Base-by-base conservation (phyloP, 2,113 vertebrate species). In the Dinomys branickii region DNA sequence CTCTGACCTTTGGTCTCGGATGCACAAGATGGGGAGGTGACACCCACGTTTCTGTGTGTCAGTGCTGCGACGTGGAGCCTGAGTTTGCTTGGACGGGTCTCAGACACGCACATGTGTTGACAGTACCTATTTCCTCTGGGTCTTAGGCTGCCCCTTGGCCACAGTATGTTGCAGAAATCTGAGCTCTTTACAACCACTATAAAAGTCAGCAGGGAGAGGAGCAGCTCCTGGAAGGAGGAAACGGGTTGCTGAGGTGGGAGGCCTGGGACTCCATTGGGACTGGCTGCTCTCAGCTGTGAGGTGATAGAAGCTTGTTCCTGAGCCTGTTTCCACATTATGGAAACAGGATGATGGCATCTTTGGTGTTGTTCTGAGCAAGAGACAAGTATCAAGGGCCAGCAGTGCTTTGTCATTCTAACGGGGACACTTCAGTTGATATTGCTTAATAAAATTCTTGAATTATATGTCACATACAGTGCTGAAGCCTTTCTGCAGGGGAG, bases 1-100 rank as follows among this genome's bases (percentile, higher is more conserved):
- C 61, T 24, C 95, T 97, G 96, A 97, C 96, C 93, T 98, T 97
- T 96, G 97, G 95, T 97, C 96, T 54, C 35, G 10, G 1, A 6
- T 8, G 77, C 61, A 88, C 77, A 12, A 28, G 88, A 26, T 3
- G 0, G 67, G 95, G 77, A 88, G 97, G 95, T 69, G 85, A 54
- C 30, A 28, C 52, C 90, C 44, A 38, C 77, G 41, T 82, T 96
- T 97, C 94, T 35, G 0, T 26, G 81, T 93, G 97, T 92, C 81
- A 85, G 65, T 38, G 95, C 87, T 59, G 86, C 97, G 94, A 63
- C 6, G 41, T 20, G 83, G 73, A 85, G 87, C 88, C 94, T 94
- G 97, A 75, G 38, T 30, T 33, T 67, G 10, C 47, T 75, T 24
- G 7, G 59, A 73, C 3, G n/a, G 56, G 54, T 2, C 1, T 77